Evolutionary conservation across 2,888 invertebrate species (phyloP), one percentile per base, ranked within the genome.

Genomic region (Argynnis bischoffii): DNA sequence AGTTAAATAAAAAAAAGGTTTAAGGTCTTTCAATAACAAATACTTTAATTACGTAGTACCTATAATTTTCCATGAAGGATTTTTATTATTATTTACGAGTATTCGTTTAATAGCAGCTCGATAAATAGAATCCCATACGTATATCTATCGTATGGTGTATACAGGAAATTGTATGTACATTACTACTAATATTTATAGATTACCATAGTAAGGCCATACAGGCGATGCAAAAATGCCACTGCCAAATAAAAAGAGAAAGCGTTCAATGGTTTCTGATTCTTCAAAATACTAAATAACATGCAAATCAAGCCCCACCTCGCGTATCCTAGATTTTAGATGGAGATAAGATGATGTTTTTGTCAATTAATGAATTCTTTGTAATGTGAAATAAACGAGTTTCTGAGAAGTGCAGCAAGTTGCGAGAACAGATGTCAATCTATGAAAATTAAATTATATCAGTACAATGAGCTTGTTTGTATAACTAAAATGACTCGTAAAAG

Each of bases 351-450:
- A 63, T 70, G 55, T 66, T 68, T 68, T 70, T 63, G 59, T 63
- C 50, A 70, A 69, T 70, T 70, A 70, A 59, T 31, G 35, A 70
- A 68, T 61, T 61, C 55, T 66, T 41, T 57, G 68, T 68, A 69
- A 60, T 18, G 47, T 35, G 54, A 47, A 66, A 65, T 63, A 65
- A 69, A 68, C 48, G 48, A 54, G 21, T 21, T 70, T 70, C 70
- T 60, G 59, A 51, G 70, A 66, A 70, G 21, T 47, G 54, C 26
- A 68, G 68, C 55, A 66, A 63, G 59, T 63, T 64, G 63, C 59
- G 53, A 63, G 66, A 70, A 69, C 63, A 70, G 69, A 69, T 63
- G 63, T 63, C 56, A 66, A 70, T 70, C 70, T 70, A 63, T 65
- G 63, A 69, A 70, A 69, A 68, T 67, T 68, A 65, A 70, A 66